Conservation (phyloP, 2,797 vertebrate species). For the Lagocephalus sceleratus region DNA sequence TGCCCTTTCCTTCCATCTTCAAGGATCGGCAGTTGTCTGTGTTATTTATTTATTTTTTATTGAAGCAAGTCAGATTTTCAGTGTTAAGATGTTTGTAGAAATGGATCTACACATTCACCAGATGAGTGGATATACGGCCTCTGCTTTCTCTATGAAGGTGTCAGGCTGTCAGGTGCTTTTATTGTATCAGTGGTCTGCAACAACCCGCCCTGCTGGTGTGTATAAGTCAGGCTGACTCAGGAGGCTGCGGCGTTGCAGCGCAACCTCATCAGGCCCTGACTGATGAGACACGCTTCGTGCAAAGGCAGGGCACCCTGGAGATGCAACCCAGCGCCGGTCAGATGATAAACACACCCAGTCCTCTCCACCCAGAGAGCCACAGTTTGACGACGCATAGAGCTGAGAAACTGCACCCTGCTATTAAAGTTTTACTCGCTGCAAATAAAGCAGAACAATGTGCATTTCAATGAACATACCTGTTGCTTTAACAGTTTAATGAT, state of each 20-base stretch:
- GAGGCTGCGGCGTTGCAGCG: slow-evolving; percentile 35
- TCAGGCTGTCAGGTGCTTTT: slow-evolving; percentile 41
- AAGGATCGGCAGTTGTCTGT: background rate
- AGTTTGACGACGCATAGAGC: slow-evolving; percentile 19
- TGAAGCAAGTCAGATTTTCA: background rate
- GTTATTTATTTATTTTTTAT: background rate
- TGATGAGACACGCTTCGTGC: slow-evolving; percentile 55
- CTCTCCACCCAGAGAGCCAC: slow-evolving; percentile 38
- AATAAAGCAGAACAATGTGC: background rate
- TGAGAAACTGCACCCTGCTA: background rate
- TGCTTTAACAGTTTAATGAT: slow-evolving; percentile 7
- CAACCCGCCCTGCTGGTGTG: slow-evolving; percentile 22
- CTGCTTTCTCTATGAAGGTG: slow-evolving; percentile 11
- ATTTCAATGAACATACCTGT: background rate
- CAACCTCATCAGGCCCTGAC: slow-evolving; percentile 56
- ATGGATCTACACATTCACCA: background rate
- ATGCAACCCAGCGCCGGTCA: slow-evolving; percentile 52
- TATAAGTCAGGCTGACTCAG: slow-evolving; percentile 42
- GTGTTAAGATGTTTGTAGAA: background rate
- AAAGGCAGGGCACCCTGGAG: slow-evolving; percentile 50
- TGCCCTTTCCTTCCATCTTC: background rate
- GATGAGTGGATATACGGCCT: too few relatives aligned
- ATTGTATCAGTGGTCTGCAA: slow-evolving; percentile 26
- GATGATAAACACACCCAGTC: slow-evolving; percentile 57
- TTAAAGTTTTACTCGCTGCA: slow-evolving; percentile 8